These are phyloP conservation scores for Dasyornis broadbenti DNA, from an alignment of 2,113 vertebrate genomes.

Conservation along the genomic window DNA sequence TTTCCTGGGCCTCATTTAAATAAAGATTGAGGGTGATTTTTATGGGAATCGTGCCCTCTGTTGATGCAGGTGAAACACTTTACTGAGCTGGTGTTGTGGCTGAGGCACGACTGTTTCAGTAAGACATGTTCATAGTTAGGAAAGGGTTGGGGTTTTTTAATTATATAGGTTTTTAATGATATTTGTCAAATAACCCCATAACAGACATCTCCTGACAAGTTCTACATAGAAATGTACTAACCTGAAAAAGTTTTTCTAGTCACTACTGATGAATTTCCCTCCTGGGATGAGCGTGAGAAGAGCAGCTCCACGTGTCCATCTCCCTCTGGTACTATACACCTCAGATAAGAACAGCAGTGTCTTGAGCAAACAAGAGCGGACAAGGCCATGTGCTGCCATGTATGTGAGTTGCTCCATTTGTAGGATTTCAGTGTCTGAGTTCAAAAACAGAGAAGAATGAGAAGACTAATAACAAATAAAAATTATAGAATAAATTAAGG, in stretches of 20 bases:
- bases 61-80: not conserved
- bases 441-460: not conserved
- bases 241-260: not conserved
- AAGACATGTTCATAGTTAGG: not conserved
- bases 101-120: not conserved
- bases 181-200: not conserved
- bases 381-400: accelerated
- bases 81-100: not conserved
- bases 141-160: not conserved
- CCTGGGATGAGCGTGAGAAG: accelerated
- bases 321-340: not conserved
- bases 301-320: accelerated
- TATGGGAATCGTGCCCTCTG: not conserved
- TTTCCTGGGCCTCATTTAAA: not conserved
- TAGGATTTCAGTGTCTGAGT: not conserved
- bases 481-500: not conserved
- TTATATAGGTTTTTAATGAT: not conserved
- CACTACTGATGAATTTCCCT: not conserved
- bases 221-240: not conserved
- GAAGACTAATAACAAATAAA: not conserved
- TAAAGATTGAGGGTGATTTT: not conserved
- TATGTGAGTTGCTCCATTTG: accelerated
- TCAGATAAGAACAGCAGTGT: not conserved
- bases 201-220: not conserved
- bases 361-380: not conserved